Percentiles rank a stretch among this genome's conserved stretches.
These are phyloP conservation scores for Lucifuga dentata DNA, from an alignment of 2,113 vertebrate species.

Conservation along the genomic window DNA sequence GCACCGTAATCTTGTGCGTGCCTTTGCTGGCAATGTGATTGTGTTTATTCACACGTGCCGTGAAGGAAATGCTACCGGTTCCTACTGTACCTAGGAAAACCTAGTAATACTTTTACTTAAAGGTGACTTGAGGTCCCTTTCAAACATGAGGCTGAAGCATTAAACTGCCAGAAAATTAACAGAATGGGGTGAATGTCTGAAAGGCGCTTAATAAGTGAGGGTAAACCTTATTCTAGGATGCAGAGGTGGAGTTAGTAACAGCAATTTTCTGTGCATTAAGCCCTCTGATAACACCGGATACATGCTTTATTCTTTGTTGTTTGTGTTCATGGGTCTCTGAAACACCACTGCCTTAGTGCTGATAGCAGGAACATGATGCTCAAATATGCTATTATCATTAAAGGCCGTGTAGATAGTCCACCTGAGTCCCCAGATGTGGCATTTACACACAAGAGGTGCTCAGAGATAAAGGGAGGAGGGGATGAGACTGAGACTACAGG, in stretches of 20 bases:
- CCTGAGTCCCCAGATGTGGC: slow-evolving; percentile 66
- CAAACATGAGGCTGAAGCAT: too few species aligned
- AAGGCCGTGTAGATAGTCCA: slow-evolving; percentile 61
- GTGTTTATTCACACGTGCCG: too few species aligned
- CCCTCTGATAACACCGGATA: slow-evolving; percentile 57
- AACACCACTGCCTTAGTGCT: slow-evolving; percentile 58
- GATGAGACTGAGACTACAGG: neutral
- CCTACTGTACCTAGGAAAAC: too few species aligned
- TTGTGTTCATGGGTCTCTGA: slow-evolving; percentile 39
- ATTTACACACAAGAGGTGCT: slow-evolving; percentile 71
- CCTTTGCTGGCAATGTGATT: too few species aligned
- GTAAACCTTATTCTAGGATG: slow-evolving; percentile 44
- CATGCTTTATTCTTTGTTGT: slow-evolving; percentile 23
- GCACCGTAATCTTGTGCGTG: too few species aligned
- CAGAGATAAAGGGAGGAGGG: slow-evolving; percentile 57
- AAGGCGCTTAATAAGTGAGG: slow-evolving; percentile 45
- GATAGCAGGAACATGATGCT: slow-evolving; percentile 65
- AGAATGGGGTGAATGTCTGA: too few species aligned
- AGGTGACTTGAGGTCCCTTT: too few species aligned
- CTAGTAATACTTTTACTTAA: too few species aligned
- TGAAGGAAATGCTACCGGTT: too few species aligned
- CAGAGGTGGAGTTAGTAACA: slow-evolving; percentile 25
- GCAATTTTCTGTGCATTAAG: slow-evolving; percentile 47
- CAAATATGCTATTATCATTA: slow-evolving; percentile 63
- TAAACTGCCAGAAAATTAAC: too few species aligned